A percentile compares a stretch with the other conserved stretches of the same genome.
Evolutionary conservation across 2,888 invertebrate species (phyloP).

Genomic region (Cryptocheilus praepositus): DNA sequence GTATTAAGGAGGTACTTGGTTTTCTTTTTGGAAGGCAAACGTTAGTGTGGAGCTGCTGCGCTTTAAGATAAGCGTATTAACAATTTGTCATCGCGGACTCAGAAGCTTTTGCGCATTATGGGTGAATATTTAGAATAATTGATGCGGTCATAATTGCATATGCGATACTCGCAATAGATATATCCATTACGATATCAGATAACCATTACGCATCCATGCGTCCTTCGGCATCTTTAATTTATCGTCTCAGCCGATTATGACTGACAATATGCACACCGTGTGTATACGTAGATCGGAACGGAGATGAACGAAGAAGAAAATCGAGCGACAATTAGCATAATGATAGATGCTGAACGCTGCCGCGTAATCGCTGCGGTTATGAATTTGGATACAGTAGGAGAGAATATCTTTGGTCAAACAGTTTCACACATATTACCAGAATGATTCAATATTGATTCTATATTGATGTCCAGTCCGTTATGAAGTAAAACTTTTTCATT

Average conservation of each 20-base stretch:
- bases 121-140: too few species aligned
- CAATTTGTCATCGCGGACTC: too few species aligned
- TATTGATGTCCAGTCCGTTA: too few species aligned
- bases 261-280: neutral
- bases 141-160: constrained; percentile 8
- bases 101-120: too few species aligned
- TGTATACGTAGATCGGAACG: neutral
- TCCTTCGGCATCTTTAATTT: constrained; percentile 1
- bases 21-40: too few species aligned
- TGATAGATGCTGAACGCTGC: neutral
- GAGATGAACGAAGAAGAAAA: constrained; percentile 2
- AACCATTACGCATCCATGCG: constrained; percentile 1
- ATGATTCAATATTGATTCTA: too few species aligned
- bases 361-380: neutral
- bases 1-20: too few species aligned
- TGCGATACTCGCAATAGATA: neutral
- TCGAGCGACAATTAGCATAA: constrained; percentile 11
- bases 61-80: too few species aligned
- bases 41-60: too few species aligned
- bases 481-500: too few species aligned
- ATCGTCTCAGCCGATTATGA: neutral
- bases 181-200: neutral
- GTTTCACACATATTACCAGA: too few species aligned
- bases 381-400: neutral
- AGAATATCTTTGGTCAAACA: neutral